Conservation (phyloP, 2,888 invertebrate species). For the Mimas tiliae region DNA sequence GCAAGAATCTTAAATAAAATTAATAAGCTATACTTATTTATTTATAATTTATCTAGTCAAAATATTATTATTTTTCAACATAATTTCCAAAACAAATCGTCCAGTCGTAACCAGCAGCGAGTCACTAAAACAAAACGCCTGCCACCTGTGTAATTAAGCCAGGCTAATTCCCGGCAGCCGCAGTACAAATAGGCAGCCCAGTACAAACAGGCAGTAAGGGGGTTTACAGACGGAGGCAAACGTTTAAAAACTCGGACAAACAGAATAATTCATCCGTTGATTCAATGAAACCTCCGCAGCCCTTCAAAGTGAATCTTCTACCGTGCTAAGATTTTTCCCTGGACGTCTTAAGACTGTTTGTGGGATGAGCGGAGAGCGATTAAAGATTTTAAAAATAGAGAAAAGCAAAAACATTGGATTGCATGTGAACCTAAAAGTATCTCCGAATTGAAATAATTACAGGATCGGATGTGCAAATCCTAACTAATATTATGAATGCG, state of each 20-base stretch:
- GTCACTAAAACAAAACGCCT: constrained; percentile 25
- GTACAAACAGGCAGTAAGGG: constrained; percentile 50
- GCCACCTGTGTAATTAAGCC: constrained; percentile 34
- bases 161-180: constrained; percentile 29
- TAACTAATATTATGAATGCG: too few species aligned
- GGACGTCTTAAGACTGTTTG: constrained; percentile 45
- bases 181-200: constrained; percentile 52
- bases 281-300: constrained; percentile 63
- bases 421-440: too few species aligned
- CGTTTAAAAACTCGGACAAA: constrained; percentile 72
- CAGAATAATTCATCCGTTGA: constrained; percentile 77
- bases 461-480: too few species aligned
- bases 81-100: background rate
- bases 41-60: too few species aligned
- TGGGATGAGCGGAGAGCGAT: constrained; percentile 22
- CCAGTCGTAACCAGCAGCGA: constrained; percentile 26
- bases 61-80: background rate
- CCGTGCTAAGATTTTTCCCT: constrained; percentile 65
- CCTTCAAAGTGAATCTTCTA: constrained; percentile 67
- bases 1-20: too few species aligned
- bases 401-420: too few species aligned
- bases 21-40: too few species aligned
- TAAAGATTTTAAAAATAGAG: too few species aligned
- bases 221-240: constrained; percentile 48
- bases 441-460: too few species aligned